These are phyloP conservation scores for Xenopus petersii DNA, from an alignment of 2,797 vertebrate genomes.

Conservation along the genomic window DNA sequence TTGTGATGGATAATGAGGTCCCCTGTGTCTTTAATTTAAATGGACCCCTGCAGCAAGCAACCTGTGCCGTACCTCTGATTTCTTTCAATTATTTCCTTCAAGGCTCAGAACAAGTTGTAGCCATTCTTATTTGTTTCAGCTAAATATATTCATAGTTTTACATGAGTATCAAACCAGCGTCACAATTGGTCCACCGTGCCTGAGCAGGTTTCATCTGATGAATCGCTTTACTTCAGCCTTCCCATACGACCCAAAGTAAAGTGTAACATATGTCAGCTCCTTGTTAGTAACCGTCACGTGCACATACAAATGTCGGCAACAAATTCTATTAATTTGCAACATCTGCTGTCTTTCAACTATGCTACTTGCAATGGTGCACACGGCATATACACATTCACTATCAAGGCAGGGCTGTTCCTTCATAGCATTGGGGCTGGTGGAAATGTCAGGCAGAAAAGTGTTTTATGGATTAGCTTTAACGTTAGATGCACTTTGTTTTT, in stretches of 20 bases:
- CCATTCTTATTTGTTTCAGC: conserved; percentile 26
- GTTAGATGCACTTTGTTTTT: too few species aligned
- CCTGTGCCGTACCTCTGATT: conserved; percentile 7
- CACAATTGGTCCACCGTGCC: conserved; percentile 18
- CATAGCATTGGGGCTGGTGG: too few species aligned
- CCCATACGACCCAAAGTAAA: conserved; percentile 21
- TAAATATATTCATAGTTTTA: conserved; percentile 45
- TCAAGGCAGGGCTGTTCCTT: too few species aligned
- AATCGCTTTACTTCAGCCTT: conserved; percentile 23
- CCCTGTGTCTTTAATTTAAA: conserved; percentile 22
- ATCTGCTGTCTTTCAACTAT: conserved; percentile 17
- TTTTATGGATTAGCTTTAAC: too few species aligned
- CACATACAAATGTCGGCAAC: conserved; percentile 13
- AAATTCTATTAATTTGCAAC: conserved; percentile 37
- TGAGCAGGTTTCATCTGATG: conserved; percentile 21
- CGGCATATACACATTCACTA: too few species aligned
- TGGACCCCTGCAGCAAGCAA: conserved; percentile 35
- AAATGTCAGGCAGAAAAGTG: too few species aligned
- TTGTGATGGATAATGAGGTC: conserved; percentile 40
- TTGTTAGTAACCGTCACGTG: conserved; percentile 24
- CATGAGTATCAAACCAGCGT: conserved; percentile 33
- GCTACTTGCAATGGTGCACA: neutral
- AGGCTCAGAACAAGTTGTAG: conserved; percentile 20
- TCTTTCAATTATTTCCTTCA: conserved; percentile 34
- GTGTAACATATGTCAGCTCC: conserved; percentile 32